Conservation (phyloP, 2,888 invertebrate species). For the Lycaena phlaeas region DNA sequence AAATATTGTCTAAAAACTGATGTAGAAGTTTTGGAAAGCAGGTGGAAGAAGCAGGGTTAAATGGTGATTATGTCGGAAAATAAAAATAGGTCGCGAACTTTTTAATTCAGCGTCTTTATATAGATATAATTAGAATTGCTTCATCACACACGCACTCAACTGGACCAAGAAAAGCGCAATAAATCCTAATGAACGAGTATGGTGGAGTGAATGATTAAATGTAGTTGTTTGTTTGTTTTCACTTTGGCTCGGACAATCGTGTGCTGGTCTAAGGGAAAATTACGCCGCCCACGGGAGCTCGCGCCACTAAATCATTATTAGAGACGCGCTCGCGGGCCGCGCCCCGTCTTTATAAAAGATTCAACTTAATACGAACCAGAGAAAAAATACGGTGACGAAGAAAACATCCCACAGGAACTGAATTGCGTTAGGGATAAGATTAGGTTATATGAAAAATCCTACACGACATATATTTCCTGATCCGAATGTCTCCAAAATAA, state of each 20-base stretch:
- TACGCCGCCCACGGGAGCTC: conserved; percentile 58
- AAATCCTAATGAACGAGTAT: conserved; percentile 57
- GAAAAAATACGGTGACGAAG: conserved; percentile 30
- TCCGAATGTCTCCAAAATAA: background rate
- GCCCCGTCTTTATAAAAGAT: conserved; percentile 65
- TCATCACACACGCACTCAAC: background rate
- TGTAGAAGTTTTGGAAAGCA: too few species aligned
- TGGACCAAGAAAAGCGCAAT: conserved; percentile 43
- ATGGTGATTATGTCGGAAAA: too few species aligned
- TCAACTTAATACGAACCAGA: conserved; percentile 60
- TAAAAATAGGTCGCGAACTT: too few species aligned
- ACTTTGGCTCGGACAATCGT: conserved; percentile 53
- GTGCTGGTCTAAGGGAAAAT: conserved; percentile 56
- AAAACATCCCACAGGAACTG: conserved; percentile 23
- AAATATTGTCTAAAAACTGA: too few species aligned
- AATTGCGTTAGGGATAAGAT: background rate
- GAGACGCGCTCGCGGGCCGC: conserved; percentile 42
- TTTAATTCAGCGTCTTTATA: too few species aligned
- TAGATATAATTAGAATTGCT: background rate
- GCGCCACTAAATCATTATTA: conserved; percentile 65
- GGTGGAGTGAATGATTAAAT: conserved; percentile 63
- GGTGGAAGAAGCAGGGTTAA: too few species aligned
- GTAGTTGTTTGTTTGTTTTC: conserved; percentile 65
- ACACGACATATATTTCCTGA: background rate
- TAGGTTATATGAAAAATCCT: background rate